Conservation (phyloP, 1,140 invertebrate genomes). For the Eupeodes corollae region DNA sequence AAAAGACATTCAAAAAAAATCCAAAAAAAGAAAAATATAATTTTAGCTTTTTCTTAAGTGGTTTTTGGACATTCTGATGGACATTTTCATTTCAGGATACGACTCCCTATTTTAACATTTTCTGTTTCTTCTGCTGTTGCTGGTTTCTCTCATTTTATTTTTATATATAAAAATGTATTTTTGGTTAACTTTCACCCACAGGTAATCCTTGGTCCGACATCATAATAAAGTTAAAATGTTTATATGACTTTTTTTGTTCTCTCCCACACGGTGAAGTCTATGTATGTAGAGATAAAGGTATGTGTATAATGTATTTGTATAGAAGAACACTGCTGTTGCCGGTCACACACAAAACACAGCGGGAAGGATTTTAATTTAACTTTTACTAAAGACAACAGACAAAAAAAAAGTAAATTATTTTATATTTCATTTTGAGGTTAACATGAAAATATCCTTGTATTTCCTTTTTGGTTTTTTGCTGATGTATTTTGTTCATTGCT, state of each 20-base stretch:
- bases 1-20: too few species aligned
- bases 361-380: not conserved
- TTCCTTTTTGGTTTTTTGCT: not conserved
- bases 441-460: not conserved
- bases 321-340: not conserved
- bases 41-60: too few species aligned
- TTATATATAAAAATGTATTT: not conserved
- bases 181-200: not conserved
- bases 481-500: too few species aligned
- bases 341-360: not conserved
- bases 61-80: too few species aligned
- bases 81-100: not conserved
- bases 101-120: not conserved
- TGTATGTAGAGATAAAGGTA: too few species aligned
- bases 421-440: too few species aligned
- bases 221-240: not conserved
- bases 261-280: too few species aligned
- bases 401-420: not conserved
- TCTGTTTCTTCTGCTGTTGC: not conserved
- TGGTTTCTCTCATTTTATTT: too few species aligned
- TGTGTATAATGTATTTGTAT: too few species aligned
- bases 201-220: not conserved
- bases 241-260: not conserved
- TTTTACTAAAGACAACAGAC: not conserved
- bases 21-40: too few species aligned